A percentile compares a stretch with the other conserved stretches of the same genome.
These are phyloP conservation scores for Urocitellus parryii DNA, from an alignment of 2,113 vertebrate genomes.

Conservation along the genomic window DNA sequence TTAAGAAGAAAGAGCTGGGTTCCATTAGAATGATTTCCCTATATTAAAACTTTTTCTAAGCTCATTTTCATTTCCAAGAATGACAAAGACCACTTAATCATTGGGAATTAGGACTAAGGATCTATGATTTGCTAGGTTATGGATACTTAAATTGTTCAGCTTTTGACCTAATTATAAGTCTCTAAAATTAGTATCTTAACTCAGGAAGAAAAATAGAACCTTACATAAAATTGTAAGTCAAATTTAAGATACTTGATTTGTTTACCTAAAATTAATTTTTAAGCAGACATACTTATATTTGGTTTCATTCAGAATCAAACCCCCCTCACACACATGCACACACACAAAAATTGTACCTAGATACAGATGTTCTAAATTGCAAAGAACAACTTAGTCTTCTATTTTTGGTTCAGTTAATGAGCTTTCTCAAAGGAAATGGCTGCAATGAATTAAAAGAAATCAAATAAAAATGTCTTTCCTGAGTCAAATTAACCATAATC, in stretches of 20 bases:
- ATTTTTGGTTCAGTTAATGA: constrained; percentile 71
- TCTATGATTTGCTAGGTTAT: constrained; percentile 23
- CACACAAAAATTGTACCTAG: constrained; percentile 4
- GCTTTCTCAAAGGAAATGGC: constrained; percentile 63
- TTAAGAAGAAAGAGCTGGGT: not conserved
- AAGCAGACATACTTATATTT: constrained; percentile 57
- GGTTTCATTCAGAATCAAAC: constrained; percentile 45
- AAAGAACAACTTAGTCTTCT: constrained; percentile 61
- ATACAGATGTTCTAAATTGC: constrained; percentile 69
- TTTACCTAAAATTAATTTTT: constrained; percentile 10
- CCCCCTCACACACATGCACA: not conserved
- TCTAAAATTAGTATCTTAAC: constrained; percentile 20
- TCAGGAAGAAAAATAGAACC: constrained; percentile 64
- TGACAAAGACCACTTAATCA: not conserved
- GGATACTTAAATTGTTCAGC: constrained; percentile 15
- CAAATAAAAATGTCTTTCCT: constrained; percentile 60
- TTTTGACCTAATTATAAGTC: constrained; percentile 46
- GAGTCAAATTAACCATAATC: constrained; percentile 63
- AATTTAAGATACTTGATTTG: constrained; percentile 5
- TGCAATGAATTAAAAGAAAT: constrained; percentile 57
- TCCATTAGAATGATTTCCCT: not conserved
- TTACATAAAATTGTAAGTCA: constrained; percentile 57
- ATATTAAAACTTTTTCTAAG: constrained; percentile 14
- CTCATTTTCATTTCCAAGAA: not conserved
- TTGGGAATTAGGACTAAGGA: not conserved